These are phyloP conservation scores for Rhizomys pruinosus DNA, from an alignment of 2,113 vertebrate species.

Conservation along the genomic window DNA sequence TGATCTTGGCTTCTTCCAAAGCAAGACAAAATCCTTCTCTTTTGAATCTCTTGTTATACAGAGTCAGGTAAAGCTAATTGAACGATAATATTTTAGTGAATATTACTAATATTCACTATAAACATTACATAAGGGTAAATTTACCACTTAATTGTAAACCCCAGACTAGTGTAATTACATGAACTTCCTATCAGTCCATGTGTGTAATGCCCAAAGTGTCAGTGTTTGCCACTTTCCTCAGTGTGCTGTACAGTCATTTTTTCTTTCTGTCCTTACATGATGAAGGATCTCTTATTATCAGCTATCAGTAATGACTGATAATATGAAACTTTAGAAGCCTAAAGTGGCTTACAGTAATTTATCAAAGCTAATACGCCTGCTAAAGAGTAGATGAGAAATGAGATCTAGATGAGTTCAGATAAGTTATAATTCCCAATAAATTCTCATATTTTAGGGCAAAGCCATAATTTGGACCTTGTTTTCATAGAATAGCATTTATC, in stretches of 20 bases:
- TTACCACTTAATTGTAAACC: conserved; percentile 52
- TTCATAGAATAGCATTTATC: neutral
- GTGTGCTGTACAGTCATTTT: neutral
- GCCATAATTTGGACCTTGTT: neutral
- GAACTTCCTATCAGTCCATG: neutral
- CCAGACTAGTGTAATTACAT: neutral
- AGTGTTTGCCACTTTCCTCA: conserved; percentile 23
- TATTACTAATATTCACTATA: conserved; percentile 63
- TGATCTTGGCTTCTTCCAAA: conserved; percentile 84
- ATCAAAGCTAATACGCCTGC: neutral
- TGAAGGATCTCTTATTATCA: conserved; percentile 23
- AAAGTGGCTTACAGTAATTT: neutral
- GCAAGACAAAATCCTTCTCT: conserved; percentile 82
- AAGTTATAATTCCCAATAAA: neutral
- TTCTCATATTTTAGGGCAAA: neutral
- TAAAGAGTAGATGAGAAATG: neutral
- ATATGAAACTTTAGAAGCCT: conserved; percentile 21
- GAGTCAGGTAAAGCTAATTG: conserved; percentile 71
- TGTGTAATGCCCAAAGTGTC: neutral
- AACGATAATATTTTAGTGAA: conserved; percentile 72
- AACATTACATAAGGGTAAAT: conserved; percentile 54
- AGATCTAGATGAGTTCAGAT: neutral
- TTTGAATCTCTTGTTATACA: conserved; percentile 79
- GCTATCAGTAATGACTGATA: neutral
- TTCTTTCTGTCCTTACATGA: neutral